These are phyloP conservation scores for Cladorhizidae sp. DNA, from an alignment of 37 sponge, comb jelly and placozoan species.

Conservation along the genomic window DNA sequence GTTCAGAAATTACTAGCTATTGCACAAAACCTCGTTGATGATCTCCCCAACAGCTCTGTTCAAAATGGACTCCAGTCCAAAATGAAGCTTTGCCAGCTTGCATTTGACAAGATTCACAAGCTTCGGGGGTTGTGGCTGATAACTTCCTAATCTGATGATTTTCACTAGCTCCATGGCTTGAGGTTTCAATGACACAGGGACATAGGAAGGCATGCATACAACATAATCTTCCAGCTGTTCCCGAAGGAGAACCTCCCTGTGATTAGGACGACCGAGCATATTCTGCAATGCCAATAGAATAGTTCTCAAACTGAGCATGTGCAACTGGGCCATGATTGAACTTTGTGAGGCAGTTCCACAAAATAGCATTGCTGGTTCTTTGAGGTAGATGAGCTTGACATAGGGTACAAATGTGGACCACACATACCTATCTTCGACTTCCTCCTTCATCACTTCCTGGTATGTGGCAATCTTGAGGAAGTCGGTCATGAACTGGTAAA, in stretches of 20 bases:
- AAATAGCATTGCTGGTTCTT: not conserved
- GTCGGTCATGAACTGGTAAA: too few species aligned
- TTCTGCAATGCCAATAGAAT: constrained; percentile 16
- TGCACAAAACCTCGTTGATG: not conserved
- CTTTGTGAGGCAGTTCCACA: not conserved
- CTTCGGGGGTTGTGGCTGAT: not conserved
- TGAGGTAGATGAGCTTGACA: constrained; percentile 17
- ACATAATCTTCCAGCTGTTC: constrained; percentile 23
- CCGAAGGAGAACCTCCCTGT: not conserved
- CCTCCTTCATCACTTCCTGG: not conserved
- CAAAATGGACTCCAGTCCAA: constrained; percentile 7
- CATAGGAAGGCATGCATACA: constrained; percentile 20
- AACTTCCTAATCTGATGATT: not conserved
- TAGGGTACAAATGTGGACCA: too few species aligned
- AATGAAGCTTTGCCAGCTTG: constrained; percentile 7
- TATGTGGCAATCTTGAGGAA: not conserved
- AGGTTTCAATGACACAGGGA: constrained; percentile 6
- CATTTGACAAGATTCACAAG: constrained; percentile 10
- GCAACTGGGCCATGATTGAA: not conserved
- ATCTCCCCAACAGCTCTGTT: constrained; percentile 12
- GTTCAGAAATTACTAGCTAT: not conserved
- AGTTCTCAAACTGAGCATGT: constrained; percentile 9
- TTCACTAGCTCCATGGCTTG: constrained; percentile 13
- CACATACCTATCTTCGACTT: constrained; percentile 25
- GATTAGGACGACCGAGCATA: constrained; percentile 17